phyloP scores from a whole-genome alignment of 2,113 vertebrate genomes.

The Riparia riparia region DNA sequence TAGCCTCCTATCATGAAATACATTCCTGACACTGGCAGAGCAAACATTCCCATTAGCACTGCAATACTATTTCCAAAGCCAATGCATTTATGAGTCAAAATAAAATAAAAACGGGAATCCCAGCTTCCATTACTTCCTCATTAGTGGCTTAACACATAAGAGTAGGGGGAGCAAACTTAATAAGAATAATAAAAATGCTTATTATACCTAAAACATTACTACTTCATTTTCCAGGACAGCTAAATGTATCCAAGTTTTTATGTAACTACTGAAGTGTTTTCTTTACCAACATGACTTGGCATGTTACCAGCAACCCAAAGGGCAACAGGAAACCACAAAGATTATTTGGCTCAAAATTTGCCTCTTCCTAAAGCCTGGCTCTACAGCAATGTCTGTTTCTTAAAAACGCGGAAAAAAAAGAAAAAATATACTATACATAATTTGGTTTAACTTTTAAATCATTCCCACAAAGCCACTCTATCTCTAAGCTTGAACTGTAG shows the following conservation, averaged over 20 bases:
- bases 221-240: background rate
- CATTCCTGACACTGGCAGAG: background rate
- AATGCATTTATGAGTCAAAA: background rate
- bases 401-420: background rate
- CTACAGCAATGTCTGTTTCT: background rate
- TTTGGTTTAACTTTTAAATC: background rate
- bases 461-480: background rate
- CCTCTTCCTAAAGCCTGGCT: background rate
- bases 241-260: background rate
- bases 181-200: background rate
- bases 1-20: constrained; percentile 4
- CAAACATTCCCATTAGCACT: background rate
- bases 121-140: background rate
- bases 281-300: constrained; percentile 8
- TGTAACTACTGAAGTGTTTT: background rate
- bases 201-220: background rate
- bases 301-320: background rate
- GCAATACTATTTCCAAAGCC: background rate
- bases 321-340: constrained; percentile 43
- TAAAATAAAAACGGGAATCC: background rate
- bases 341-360: constrained; percentile 6
- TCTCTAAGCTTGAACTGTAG: background rate
- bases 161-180: background rate
- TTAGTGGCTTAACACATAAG: background rate
- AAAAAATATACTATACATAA: background rate